Evolutionary conservation across 2,113 vertebrate genomes (phyloP), one percentile per base, ranked within the genome.

Genomic region (Sorex fumeus): DNA sequence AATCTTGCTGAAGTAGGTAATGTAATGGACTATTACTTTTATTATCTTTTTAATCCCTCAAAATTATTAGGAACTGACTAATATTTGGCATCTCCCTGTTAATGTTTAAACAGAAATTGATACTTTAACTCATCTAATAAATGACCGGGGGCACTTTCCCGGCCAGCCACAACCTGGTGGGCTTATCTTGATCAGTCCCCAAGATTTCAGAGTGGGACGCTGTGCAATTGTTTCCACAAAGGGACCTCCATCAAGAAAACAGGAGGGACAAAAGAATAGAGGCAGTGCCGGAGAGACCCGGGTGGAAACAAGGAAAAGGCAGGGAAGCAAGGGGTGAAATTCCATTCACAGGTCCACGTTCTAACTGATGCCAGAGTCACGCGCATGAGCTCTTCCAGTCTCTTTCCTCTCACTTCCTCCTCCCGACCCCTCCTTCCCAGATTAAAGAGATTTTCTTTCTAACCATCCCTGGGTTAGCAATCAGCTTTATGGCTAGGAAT

Each of bases 1-100:
- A 98, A 98, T 98, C 98, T 98, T 98, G 98, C 98, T 98, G 98
- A 98, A 98, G 98, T 98, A 98, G 98, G 98, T 98, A 98, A 98
- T 98, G 98, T 98, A 98, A 98, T 98, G 98, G 98, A 98, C 98
- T 98, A 98, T 98, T 98, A 98, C 98, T 98, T 98, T 98, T 98
- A 98, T 98, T 98, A 98, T 98, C 98, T 98, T 98, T 98, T 98
- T 98, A 98, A 98, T 98, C 98, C 98, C 98, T 98, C 98, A 98
- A 98, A 98, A 98, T 98, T 98, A 98, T 98, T 98, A 98, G 97
- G 97, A 98, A 98, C 98, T 98, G 98, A 98, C 98, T 98, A 98
- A 98, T 98, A 98, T 98, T 98, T 98, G 98, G 98, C 98, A 98
- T 98, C 97, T 98, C 96, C 97, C 97, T 97, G 97, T 98, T 98